Evolutionary conservation across 2,797 vertebrate genomes (phyloP).

Genomic region (Thamnophis elegans): DNA sequence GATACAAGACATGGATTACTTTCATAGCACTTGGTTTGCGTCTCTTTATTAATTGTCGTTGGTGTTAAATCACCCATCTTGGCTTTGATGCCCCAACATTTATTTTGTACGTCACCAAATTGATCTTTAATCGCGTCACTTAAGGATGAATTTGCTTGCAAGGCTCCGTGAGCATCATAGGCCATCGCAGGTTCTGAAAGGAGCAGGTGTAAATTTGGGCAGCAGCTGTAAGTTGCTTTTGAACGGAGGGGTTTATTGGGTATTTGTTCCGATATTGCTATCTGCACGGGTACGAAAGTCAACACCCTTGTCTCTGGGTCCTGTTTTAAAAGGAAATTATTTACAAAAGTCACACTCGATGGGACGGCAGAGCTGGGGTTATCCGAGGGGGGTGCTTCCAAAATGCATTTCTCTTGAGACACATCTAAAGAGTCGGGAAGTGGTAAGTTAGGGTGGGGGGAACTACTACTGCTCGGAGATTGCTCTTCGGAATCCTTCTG

Average conservation of each 20-base stretch:
- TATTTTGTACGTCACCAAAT: not conserved
- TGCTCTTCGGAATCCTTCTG: slow-evolving; percentile 40
- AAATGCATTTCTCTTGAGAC: slow-evolving; percentile 32
- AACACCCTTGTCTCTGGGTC: slow-evolving; percentile 74
- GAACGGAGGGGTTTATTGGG: slow-evolving; percentile 74
- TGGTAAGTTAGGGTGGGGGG: slow-evolving; percentile 19
- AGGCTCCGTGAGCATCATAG: slow-evolving; percentile 19
- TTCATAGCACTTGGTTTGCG: slow-evolving; percentile 37
- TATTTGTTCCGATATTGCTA: slow-evolving; percentile 77
- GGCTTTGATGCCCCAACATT: not conserved
- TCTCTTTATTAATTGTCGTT: slow-evolving; percentile 2
- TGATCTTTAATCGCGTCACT: slow-evolving; percentile 7
- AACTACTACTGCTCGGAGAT: slow-evolving; percentile 15
- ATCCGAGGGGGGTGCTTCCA: slow-evolving; percentile 42
- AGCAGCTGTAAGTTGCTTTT: slow-evolving; percentile 66
- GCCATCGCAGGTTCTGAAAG: slow-evolving; percentile 45
- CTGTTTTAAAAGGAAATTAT: slow-evolving; percentile 83
- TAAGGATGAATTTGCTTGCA: slow-evolving; percentile 26
- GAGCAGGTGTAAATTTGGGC: slow-evolving; percentile 60
- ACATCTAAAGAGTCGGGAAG: slow-evolving; percentile 32
- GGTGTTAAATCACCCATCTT: not conserved
- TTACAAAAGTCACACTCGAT: slow-evolving; percentile 63
- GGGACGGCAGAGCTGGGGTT: slow-evolving; percentile 48
- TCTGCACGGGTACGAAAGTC: slow-evolving; percentile 80
- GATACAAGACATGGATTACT: not conserved